These are phyloP conservation scores for Zaprionus inermis DNA, from an alignment of 1,140 invertebrate species.

Conservation along the genomic window DNA sequence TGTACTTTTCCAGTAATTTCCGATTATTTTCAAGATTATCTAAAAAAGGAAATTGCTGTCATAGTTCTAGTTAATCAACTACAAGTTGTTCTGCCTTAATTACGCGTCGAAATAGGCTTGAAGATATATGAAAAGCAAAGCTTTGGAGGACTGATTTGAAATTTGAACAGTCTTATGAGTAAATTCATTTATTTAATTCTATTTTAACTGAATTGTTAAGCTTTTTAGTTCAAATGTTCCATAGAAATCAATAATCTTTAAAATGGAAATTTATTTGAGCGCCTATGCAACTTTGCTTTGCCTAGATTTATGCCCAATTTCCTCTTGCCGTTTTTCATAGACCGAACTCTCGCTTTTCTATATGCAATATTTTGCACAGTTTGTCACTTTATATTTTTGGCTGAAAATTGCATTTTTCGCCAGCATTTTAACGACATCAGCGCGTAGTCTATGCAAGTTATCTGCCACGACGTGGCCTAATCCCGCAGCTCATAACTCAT, in stretches of 20 bases:
- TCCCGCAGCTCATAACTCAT: conserved; percentile 31
- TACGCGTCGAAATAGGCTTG: background rate
- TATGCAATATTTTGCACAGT: background rate
- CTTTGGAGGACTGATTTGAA: too few relatives aligned
- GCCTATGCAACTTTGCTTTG: background rate
- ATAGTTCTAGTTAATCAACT: background rate
- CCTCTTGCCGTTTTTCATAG: background rate
- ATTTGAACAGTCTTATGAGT: too few relatives aligned
- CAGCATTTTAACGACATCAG: conserved; percentile 1
- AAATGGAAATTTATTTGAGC: background rate
- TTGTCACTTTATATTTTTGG: conserved; percentile 8
- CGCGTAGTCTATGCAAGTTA: conserved; percentile 2
- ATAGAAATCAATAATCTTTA: too few relatives aligned
- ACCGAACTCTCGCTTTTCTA: background rate
- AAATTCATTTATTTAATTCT: too few relatives aligned
- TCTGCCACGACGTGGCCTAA: conserved; percentile 23
- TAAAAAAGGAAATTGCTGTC: background rate
- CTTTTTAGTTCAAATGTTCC: too few relatives aligned
- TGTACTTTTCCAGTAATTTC: background rate
- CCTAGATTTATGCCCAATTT: background rate
- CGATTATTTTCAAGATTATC: background rate
- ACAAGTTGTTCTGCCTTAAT: background rate
- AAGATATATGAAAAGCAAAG: too few relatives aligned
- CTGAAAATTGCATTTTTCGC: conserved; percentile 28
- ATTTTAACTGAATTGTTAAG: too few relatives aligned